These are phyloP conservation scores for Crotalus helleri DNA, from an alignment of 2,113 vertebrate species.

Conservation along the genomic window DNA sequence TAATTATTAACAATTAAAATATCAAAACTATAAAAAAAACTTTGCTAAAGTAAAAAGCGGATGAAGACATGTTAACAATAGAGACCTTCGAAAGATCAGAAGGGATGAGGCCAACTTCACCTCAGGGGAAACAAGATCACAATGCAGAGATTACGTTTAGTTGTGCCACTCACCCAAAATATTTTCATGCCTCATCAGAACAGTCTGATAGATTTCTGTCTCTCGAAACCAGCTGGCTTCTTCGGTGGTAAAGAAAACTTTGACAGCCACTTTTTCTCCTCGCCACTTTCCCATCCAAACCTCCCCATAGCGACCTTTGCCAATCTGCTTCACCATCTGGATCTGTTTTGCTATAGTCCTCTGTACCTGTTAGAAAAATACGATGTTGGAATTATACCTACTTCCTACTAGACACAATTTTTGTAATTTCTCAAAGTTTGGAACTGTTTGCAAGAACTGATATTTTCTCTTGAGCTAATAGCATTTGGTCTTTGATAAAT, in stretches of 20 bases:
- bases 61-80: not conserved
- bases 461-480: not conserved
- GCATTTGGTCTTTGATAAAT: not conserved
- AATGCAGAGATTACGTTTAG: not conserved
- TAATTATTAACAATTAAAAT: not conserved
- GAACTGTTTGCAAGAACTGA: not conserved
- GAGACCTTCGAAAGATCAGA: not conserved
- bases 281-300: conserved; percentile 98
- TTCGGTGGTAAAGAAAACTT: conserved; percentile 96
- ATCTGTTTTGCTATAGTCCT: conserved; percentile 98
- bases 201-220: conserved; percentile 98
- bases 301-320: conserved; percentile 95
- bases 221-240: conserved; percentile 99
- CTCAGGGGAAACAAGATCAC: not conserved
- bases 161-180: conserved; percentile 83
- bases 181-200: conserved; percentile 97
- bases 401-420: not conserved
- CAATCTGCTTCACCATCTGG: conserved; percentile 98
- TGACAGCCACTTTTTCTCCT: conserved; percentile 93
- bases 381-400: conserved; percentile 9
- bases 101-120: not conserved
- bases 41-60: not conserved
- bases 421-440: not conserved
- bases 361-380: conserved; percentile 80
- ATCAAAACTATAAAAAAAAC: not conserved